Conservation (phyloP, 2,797 vertebrate genomes). For the Eutrigla gurnardus region DNA sequence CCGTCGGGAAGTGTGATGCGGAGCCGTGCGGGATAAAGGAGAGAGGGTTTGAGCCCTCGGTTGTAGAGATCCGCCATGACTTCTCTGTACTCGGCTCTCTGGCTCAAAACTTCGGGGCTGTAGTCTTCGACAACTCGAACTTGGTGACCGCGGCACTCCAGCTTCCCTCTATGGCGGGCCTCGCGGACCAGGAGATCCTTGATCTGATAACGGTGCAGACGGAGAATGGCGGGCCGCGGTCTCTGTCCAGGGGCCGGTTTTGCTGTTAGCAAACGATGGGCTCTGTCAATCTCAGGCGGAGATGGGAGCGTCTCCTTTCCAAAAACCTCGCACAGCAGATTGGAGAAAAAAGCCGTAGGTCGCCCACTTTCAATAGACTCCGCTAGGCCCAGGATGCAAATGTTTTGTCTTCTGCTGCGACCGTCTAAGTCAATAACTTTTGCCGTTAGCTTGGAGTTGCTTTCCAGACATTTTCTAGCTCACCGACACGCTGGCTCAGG, state of each 20-base stretch:
- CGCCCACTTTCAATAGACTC: neutral
- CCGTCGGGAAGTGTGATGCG: neutral
- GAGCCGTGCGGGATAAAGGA: neutral
- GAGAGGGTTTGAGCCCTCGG: neutral
- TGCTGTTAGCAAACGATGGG: neutral
- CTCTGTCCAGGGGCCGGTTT: neutral
- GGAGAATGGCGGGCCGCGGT: neutral
- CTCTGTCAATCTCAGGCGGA: neutral
- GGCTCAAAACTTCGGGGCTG: neutral
- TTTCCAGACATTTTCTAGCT: neutral
- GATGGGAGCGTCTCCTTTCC: neutral
- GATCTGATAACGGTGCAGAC: neutral
- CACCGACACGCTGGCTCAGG: neutral
- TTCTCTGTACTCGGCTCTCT: neutral
- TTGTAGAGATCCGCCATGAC: neutral
- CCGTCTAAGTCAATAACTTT: neutral
- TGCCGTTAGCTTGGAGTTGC: neutral
- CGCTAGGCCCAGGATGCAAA: neutral
- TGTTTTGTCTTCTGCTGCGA: neutral
- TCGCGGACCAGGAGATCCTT: constrained; percentile 6
- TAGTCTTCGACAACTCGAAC: neutral
- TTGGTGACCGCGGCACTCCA: neutral
- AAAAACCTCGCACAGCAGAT: neutral
- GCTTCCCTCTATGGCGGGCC: neutral
- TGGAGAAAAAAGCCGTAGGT: neutral